Conservation (phyloP, 2,888 invertebrate genomes). For the Pristionchus fissidentatus region DNA sequence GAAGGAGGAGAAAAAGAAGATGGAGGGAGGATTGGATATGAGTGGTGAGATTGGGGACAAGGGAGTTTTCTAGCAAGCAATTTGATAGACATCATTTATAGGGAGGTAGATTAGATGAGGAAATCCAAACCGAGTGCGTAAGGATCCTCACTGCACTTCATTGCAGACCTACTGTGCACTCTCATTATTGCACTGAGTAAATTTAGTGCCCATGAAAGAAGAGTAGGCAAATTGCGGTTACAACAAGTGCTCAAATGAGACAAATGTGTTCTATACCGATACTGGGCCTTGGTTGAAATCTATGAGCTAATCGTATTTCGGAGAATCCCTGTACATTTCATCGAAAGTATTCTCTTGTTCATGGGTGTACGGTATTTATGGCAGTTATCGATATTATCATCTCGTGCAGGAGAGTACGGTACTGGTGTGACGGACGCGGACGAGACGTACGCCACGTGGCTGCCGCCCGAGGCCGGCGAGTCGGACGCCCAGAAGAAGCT, state of each 20-base stretch:
- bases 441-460: slow-evolving; percentile 84
- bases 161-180: background rate
- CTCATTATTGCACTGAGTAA: no score
- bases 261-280: background rate
- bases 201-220: no score
- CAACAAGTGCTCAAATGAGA: no score
- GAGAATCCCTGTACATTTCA: no score
- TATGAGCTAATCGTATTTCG: no score
- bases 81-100: background rate
- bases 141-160: no score
- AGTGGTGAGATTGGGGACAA: background rate
- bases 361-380: background rate
- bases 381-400: background rate
- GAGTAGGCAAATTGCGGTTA: no score
- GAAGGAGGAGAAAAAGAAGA: slow-evolving; percentile 43
- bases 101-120: no score
- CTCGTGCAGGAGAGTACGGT: slow-evolving; percentile 55
- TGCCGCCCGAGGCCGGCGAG: slow-evolving; percentile 84
- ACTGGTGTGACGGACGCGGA: slow-evolving; percentile 54
- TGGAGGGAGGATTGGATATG: slow-evolving; percentile 43
- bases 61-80: background rate
- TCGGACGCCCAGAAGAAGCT: slow-evolving; percentile 81
- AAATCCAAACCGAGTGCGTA: no score
- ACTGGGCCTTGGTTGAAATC: no score
- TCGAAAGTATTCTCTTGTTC: no score